Evolutionary conservation across 2,888 invertebrate species (phyloP).

Genomic region (Ochropacha duplaris): DNA sequence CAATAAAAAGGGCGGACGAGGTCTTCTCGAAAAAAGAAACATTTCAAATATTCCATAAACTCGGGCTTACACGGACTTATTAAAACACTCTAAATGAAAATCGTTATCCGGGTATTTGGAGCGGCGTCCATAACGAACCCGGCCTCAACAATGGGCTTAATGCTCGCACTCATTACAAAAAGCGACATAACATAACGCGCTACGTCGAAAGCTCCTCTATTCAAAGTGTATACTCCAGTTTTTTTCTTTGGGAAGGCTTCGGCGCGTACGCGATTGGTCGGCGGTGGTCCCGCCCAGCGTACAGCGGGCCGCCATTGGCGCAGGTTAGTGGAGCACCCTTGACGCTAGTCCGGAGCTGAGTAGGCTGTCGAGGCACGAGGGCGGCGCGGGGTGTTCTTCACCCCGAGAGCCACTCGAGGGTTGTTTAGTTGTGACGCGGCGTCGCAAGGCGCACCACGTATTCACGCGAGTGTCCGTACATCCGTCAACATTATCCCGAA

Average conservation of each 20-base stretch:
- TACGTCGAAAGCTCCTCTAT: conserved; percentile 80
- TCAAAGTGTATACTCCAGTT: conserved; percentile 81
- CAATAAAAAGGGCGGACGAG: not conserved
- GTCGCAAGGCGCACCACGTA: conserved; percentile 79
- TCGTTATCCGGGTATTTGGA: conserved; percentile 79
- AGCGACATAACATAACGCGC: conserved; percentile 82
- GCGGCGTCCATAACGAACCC: conserved; percentile 80
- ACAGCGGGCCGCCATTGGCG: conserved; percentile 61
- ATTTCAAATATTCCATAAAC: conserved; percentile 54
- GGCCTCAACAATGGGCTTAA: conserved; percentile 82
- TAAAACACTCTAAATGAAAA: conserved; percentile 82
- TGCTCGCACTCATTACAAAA: conserved; percentile 82
- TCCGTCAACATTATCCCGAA: conserved; percentile 79
- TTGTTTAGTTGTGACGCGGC: conserved; percentile 80
- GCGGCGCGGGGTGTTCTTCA: conserved; percentile 81
- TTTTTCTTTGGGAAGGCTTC: conserved; percentile 74
- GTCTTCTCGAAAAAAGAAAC: conserved; percentile 31
- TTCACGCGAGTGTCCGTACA: conserved; percentile 57
- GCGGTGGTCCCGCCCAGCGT: conserved; percentile 65
- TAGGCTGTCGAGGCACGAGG: conserved; percentile 81
- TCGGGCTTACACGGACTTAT: conserved; percentile 76
- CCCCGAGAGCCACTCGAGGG: conserved; percentile 82
- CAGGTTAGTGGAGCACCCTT: conserved; percentile 75
- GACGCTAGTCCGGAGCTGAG: conserved; percentile 72
- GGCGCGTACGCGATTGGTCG: conserved; percentile 58